Evolutionary conservation across 2,113 vertebrate genomes (phyloP).

Genomic region (Spheniscus mendiculus): DNA sequence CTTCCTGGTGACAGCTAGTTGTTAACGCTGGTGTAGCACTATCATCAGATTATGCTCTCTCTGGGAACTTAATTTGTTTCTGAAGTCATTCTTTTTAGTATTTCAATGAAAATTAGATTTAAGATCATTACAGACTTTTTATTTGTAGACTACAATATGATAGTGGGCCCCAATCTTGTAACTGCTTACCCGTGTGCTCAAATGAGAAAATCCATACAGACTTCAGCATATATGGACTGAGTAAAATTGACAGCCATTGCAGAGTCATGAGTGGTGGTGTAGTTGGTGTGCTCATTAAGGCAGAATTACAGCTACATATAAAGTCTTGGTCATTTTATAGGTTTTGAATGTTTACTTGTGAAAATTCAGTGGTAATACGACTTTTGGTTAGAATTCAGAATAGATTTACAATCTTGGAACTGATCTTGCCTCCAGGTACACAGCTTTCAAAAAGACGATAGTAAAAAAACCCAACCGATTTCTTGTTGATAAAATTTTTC

Average conservation of each 20-base stretch:
- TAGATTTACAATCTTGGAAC: background rate
- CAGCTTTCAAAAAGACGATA: background rate
- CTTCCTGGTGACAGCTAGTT: background rate
- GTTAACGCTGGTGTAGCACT: background rate
- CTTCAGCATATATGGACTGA: background rate
- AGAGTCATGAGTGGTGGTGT: background rate
- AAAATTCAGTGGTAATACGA: background rate
- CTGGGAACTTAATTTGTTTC: background rate
- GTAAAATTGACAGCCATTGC: background rate
- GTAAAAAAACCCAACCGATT: background rate
- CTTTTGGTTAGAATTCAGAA: background rate
- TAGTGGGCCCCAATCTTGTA: fast-evolving
- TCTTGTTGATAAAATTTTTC: background rate
- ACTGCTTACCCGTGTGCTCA: background rate
- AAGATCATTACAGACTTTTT: background rate
- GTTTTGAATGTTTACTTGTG: background rate
- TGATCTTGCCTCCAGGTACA: background rate
- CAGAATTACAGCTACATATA: background rate
- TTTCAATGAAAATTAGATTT: background rate
- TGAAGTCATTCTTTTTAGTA: background rate
- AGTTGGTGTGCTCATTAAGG: background rate
- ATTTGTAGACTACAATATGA: background rate
- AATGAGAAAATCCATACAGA: background rate
- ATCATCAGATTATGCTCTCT: background rate
- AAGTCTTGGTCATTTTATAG: background rate